phyloP scores from a whole-genome alignment of 2,888 invertebrate species.

The Flexamia atlantica region DNA sequence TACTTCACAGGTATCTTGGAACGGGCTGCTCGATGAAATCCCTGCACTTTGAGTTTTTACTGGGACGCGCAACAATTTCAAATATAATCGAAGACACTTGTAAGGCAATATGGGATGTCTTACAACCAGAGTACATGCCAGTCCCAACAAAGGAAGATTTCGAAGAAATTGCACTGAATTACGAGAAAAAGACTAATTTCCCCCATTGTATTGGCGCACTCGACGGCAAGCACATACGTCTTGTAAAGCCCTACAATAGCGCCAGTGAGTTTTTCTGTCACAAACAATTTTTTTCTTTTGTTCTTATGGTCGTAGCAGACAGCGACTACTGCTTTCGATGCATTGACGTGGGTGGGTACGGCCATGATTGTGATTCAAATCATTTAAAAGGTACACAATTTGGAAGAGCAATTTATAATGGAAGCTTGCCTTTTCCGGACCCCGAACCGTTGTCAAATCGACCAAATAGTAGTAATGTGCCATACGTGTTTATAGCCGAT shows the following conservation, averaged over 20 bases:
- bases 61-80: too few relatives aligned
- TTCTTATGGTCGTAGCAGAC: conserved; percentile 1
- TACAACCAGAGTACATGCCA: conserved; percentile 35
- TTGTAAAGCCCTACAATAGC: neutral
- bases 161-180: conserved; percentile 33
- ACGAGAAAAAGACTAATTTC: conserved; percentile 32
- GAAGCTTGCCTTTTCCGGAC: neutral
- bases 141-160: conserved; percentile 11
- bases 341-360: conserved; percentile 6
- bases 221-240: too few relatives aligned
- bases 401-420: neutral
- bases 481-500: conserved; percentile 43
- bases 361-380: too few relatives aligned
- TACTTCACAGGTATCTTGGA: too few relatives aligned
- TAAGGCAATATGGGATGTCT: conserved; percentile 1
- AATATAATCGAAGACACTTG: conserved; percentile 7
- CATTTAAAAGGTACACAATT: conserved; percentile 20
- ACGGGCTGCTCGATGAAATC: too few relatives aligned
- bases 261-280: neutral
- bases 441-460: neutral
- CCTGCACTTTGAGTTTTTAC: too few relatives aligned
- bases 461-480: conserved; percentile 38
- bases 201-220: too few relatives aligned
- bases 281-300: conserved; percentile 15
- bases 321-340: neutral